A percentile compares a stretch with the other conserved stretches of the same genome.
Evolutionary conservation across 2,113 vertebrate species (phyloP).

Genomic region (Pollachius pollachius): DNA sequence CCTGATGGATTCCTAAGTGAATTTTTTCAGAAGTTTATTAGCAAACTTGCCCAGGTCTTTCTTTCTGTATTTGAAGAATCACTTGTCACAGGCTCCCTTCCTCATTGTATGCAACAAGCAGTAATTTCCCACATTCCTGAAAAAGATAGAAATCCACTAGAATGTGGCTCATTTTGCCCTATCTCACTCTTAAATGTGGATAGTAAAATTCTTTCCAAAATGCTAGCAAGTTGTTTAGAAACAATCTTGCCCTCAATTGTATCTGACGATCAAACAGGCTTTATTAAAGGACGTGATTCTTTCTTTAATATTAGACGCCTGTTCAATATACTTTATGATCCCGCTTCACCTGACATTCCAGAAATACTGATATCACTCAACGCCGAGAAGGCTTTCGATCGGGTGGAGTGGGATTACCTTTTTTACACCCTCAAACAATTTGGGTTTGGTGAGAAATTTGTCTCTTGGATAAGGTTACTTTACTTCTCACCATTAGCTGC

Average conservation of each 20-base stretch:
- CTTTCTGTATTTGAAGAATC: too few relatives aligned
- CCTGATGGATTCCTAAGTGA: too few relatives aligned
- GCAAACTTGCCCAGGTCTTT: too few relatives aligned
- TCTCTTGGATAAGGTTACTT: conserved; percentile 1
- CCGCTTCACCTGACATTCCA: not conserved
- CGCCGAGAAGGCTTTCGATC: too few relatives aligned
- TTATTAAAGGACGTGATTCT: conserved; percentile 5
- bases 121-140: conserved; percentile 26
- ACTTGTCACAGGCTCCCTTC: too few relatives aligned
- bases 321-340: not conserved
- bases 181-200: conserved; percentile 21
- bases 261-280: conserved; percentile 9
- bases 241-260: not conserved
- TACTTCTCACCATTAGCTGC: too few relatives aligned
- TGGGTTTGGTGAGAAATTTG: conserved; percentile 7
- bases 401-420: not conserved
- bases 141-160: conserved; percentile 21
- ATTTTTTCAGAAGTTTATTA: too few relatives aligned
- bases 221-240: conserved; percentile 1
- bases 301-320: not conserved
- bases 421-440: conserved; percentile 10
- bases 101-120: too few relatives aligned
- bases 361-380: not conserved
- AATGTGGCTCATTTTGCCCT: conserved; percentile 15
- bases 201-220: conserved; percentile 13